Conservation (phyloP, 1,140 invertebrate species). For the Pogonognathellus flavescens region DNA sequence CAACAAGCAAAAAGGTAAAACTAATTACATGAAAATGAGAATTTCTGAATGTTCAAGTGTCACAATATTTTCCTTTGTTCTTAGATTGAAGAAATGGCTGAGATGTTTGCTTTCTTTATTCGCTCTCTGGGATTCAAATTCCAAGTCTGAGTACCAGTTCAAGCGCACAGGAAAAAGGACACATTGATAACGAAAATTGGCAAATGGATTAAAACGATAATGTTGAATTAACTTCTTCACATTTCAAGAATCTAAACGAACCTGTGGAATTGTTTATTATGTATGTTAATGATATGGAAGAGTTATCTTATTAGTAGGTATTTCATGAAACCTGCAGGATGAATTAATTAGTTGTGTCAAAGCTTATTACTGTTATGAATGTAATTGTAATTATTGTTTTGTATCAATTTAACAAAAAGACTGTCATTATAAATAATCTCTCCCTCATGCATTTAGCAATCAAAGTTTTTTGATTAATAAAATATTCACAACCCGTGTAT, state of each 20-base stretch:
- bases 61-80: neutral
- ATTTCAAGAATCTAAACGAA: neutral
- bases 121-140: constrained; percentile 1
- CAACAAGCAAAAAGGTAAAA: constrained; percentile 37
- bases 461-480: no score
- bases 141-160: neutral
- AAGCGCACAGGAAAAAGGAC: neutral
- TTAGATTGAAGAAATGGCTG: constrained; percentile 89
- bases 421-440: no score
- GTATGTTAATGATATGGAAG: neutral
- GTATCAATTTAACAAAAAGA: no score
- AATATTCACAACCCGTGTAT: no score
- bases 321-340: neutral
- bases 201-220: neutral
- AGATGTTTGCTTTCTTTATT: constrained; percentile 74
- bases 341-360: no score
- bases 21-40: neutral
- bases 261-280: no score
- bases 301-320: neutral
- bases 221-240: neutral
- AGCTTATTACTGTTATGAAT: no score
- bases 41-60: neutral
- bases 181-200: neutral
- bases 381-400: no score
- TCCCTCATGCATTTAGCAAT: no score